Evolutionary conservation across 2,888 invertebrate species (phyloP).

Genomic region (Sylvicola cinctus): DNA sequence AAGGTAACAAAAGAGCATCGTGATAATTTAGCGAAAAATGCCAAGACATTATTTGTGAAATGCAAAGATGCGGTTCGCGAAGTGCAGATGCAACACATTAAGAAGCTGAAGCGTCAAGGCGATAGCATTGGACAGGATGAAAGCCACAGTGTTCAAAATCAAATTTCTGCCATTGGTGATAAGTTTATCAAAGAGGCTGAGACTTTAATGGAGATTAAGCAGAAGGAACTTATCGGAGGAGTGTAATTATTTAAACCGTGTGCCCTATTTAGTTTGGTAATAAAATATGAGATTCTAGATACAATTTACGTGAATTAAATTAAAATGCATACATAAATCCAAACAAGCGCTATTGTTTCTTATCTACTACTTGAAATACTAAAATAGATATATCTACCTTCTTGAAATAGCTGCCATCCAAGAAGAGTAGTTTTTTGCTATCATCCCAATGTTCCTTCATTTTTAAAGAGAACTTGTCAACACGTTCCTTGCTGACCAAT

Average conservation of each 20-base stretch:
- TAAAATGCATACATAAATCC: too few species aligned
- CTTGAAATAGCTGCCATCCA: too few species aligned
- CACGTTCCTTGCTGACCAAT: slow-evolving; percentile 16
- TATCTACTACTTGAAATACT: too few species aligned
- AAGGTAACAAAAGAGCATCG: slow-evolving; percentile 88
- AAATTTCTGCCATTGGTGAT: slow-evolving; percentile 48
- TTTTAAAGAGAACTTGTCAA: slow-evolving; percentile 4
- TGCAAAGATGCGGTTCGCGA: slow-evolving; percentile 57
- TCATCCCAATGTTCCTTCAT: slow-evolving; percentile 16
- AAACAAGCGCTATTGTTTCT: too few species aligned
- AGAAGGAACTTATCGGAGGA: slow-evolving; percentile 48
- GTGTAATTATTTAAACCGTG: slow-evolving; percentile 2
- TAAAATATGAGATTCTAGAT: too few species aligned
- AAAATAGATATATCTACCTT: too few species aligned
- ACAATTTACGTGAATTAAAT: too few species aligned
- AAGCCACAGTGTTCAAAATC: slow-evolving; percentile 39
- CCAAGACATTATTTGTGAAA: slow-evolving; percentile 59
- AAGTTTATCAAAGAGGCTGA: slow-evolving; percentile 43
- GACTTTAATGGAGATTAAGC: slow-evolving; percentile 42
- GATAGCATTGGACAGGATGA: slow-evolving; percentile 47
- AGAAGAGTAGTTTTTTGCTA: slow-evolving; percentile 4
- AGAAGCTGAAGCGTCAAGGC: slow-evolving; percentile 46
- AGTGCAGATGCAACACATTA: slow-evolving; percentile 49
- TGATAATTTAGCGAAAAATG: slow-evolving; percentile 71
- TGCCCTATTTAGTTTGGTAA: slow-evolving; percentile 1